These are phyloP conservation scores for Brachirus orientalis DNA, from an alignment of 2,113 vertebrate species.

Conservation along the genomic window DNA sequence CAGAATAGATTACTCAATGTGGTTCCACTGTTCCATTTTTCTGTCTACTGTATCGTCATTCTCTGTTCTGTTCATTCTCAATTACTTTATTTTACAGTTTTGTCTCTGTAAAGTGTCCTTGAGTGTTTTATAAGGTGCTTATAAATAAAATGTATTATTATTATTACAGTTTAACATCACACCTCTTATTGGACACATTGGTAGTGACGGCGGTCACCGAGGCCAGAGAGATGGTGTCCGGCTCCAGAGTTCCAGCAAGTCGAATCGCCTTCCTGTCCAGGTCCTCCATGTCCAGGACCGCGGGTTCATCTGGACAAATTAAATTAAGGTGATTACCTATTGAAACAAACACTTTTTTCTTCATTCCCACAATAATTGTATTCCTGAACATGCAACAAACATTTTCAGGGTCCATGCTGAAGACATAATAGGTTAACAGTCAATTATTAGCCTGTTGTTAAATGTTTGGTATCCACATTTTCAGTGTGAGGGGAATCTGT, in stretches of 20 bases:
- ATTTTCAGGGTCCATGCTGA: too few species aligned
- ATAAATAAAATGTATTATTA: neutral
- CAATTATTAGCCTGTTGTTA: neutral
- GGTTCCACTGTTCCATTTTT: too few species aligned
- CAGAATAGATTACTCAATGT: too few species aligned
- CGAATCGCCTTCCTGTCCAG: conserved; percentile 86
- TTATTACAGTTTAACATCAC: neutral
- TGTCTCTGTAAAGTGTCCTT: too few species aligned
- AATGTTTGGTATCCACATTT: neutral
- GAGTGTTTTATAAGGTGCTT: too few species aligned
- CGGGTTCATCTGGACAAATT: conserved; percentile 86
- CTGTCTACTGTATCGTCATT: too few species aligned
- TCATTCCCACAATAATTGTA: too few species aligned
- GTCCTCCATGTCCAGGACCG: conserved; percentile 92
- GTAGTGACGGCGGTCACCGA: conserved; percentile 96
- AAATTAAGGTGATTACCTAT: neutral
- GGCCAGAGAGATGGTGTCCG: conserved; percentile 92
- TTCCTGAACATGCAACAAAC: too few species aligned
- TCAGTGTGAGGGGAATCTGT: too few species aligned
- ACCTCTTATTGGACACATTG: conserved; percentile 99
- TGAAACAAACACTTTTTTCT: neutral
- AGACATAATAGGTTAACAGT: too few species aligned
- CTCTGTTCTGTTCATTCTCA: too few species aligned
- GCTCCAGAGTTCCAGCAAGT: conserved; percentile 84
- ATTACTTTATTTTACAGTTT: too few species aligned